Conservation (phyloP, 2,113 vertebrate species). For the Dicentrarchus labrax region DNA sequence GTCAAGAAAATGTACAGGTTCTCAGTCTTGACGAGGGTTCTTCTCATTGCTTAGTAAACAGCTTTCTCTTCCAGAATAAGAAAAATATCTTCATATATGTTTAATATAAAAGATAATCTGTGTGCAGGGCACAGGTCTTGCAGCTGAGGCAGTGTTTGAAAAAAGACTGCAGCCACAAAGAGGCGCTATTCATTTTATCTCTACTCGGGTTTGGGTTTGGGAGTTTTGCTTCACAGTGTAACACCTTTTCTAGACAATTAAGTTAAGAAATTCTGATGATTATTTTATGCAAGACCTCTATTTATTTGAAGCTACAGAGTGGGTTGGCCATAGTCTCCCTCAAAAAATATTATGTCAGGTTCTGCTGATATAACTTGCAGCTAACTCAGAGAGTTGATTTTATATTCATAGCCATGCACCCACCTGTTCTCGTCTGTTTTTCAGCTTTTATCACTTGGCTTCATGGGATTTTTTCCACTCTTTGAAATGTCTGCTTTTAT, state of each 20-base stretch:
- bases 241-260: background rate
- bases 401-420: conserved; percentile 33
- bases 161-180: conserved; percentile 7
- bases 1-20: background rate
- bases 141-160: background rate
- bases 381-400: conserved; percentile 26
- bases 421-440: conserved; percentile 22
- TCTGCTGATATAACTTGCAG: conserved; percentile 10
- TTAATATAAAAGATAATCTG: background rate
- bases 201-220: conserved; percentile 55
- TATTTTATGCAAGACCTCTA: conserved; percentile 12
- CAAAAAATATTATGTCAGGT: background rate
- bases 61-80: background rate
- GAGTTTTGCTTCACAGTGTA: background rate
- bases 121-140: background rate
- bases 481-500: conserved; percentile 58
- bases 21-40: background rate
- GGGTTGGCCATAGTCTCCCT: background rate
- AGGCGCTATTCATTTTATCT: background rate
- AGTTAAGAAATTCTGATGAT: conserved; percentile 7
- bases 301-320: background rate
- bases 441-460: conserved; percentile 49
- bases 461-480: conserved; percentile 13
- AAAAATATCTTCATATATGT: background rate
- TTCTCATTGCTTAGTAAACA: background rate